Conservation (phyloP, 1,140 invertebrate species). For the Leucophenga varia region DNA sequence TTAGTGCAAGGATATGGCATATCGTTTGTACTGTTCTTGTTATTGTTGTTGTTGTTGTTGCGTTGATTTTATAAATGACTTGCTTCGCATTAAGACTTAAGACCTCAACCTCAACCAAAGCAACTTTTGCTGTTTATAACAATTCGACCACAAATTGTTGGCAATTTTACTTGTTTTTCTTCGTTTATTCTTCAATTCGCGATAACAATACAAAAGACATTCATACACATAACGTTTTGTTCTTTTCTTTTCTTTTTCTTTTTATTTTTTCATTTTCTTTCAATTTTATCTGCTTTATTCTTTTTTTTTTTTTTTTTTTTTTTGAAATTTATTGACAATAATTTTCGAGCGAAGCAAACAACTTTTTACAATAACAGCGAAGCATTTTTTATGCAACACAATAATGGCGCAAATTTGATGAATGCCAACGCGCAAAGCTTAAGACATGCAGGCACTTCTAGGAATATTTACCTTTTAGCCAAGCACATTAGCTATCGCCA, state of each 20-base stretch:
- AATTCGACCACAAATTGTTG: constrained; percentile 5
- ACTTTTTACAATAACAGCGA: no score
- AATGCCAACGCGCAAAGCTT: no score
- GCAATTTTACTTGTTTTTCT: constrained; percentile 3
- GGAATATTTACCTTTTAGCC: no score
- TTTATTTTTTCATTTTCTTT: constrained; percentile 2
- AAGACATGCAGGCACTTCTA: no score
- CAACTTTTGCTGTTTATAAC: no score
- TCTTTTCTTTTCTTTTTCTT: background rate
- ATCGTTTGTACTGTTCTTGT: no score
- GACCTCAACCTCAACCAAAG: no score
- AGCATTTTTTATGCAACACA: no score
- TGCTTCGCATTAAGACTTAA: background rate
- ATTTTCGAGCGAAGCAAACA: background rate
- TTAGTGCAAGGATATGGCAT: no score
- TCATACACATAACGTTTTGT: constrained; percentile 2
- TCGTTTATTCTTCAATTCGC: background rate
- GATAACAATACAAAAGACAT: background rate
- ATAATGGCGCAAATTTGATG: no score
- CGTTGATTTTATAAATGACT: constrained; percentile 6
- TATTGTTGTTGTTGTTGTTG: no score
- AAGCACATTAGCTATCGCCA: no score
- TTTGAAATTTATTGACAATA: constrained; percentile 5
- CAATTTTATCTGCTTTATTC: background rate
- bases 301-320: background rate